These are phyloP conservation scores for Rhincodon typus DNA, from an alignment of 2,797 vertebrate species.

Conservation along the genomic window DNA sequence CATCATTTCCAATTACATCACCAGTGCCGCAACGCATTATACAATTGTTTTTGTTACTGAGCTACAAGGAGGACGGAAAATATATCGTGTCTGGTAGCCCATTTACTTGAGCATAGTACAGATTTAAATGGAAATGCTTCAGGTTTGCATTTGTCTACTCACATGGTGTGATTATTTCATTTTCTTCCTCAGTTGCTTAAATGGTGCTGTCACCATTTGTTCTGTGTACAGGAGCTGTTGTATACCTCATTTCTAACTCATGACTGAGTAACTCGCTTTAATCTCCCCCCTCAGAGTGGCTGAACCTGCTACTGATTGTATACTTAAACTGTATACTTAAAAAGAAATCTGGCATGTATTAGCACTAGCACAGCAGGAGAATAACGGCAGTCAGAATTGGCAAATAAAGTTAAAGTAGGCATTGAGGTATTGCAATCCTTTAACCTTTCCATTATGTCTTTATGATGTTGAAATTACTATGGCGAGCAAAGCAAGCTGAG, in stretches of 20 bases:
- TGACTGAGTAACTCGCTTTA: constrained; percentile 84
- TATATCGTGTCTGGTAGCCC: neutral
- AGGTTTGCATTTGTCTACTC: neutral
- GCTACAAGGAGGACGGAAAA: neutral
- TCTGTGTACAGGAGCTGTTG: constrained; percentile 70
- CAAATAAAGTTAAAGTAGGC: neutral
- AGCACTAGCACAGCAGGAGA: constrained; percentile 47
- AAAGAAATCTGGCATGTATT: constrained; percentile 55
- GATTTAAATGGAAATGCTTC: constrained; percentile 34
- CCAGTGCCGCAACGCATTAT: neutral
- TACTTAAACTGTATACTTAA: constrained; percentile 44
- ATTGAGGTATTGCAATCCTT: constrained; percentile 9
- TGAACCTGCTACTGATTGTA: constrained; percentile 49
- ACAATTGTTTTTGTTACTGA: neutral
- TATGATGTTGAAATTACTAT: too few relatives aligned
- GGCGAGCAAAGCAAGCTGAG: too few relatives aligned
- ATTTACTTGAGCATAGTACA: constrained; percentile 39
- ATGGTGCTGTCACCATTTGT: constrained; percentile 52
- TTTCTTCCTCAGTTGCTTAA: constrained; percentile 50
- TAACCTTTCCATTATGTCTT: neutral
- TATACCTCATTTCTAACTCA: constrained; percentile 98
- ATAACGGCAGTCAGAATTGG: constrained; percentile 27
- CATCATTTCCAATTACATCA: neutral
- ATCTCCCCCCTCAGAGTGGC: constrained; percentile 69
- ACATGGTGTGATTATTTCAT: constrained; percentile 43